Evolutionary conservation across 2,797 vertebrate species (phyloP), one percentile per base, ranked within the genome.

Genomic region (Arctocebus calabarensis): DNA sequence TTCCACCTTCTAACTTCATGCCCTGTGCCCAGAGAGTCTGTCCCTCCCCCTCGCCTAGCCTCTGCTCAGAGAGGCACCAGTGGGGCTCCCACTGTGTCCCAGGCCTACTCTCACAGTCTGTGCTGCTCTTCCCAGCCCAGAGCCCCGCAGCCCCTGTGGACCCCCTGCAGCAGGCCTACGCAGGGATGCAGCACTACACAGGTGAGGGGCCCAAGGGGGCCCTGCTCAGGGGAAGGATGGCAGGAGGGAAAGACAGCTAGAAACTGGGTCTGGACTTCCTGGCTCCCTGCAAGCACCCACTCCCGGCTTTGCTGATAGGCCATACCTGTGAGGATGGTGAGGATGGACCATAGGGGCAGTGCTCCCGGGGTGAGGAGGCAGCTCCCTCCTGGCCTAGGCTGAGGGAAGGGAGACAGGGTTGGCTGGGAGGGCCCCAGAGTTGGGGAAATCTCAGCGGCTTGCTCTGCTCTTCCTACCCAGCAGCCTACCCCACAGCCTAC

Each of bases 121-220:
- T 52, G 68, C 88, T 94, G 89, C 93, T 97, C 88, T 96, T 81
- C 93, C 19, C 97, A 99, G 99, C 99, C 96, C 99, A 99, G 98
- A 99, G 99, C 98, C 99, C 99, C 2, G 99, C 98, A 0, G 98
- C 99, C 95, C 98, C 99, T 0, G 97, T 99, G 97, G 99, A 99
- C 96, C 99, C 99, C 17, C 98, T 99, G 85, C 99, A 99, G 97
- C 99, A 99, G 97, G 99, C 99, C 0, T 99, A 99, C 2, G 99
- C 99, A 0, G 99, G 99, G 92, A 99, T 99, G 99, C 99, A 99
- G 97, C 99, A 99, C 98, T 99, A 99, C 90, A 99, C 99, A 98
- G 99, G 99, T 99, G 94, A 92, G 98, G 82, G 12, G 8, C 34
- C 57, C 61, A 0, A 0, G 52, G n/a, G 1, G 78, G 57, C 43